Evolutionary conservation across 2,113 vertebrate genomes (phyloP).

Genomic region (Xyliphius kryptos): DNA sequence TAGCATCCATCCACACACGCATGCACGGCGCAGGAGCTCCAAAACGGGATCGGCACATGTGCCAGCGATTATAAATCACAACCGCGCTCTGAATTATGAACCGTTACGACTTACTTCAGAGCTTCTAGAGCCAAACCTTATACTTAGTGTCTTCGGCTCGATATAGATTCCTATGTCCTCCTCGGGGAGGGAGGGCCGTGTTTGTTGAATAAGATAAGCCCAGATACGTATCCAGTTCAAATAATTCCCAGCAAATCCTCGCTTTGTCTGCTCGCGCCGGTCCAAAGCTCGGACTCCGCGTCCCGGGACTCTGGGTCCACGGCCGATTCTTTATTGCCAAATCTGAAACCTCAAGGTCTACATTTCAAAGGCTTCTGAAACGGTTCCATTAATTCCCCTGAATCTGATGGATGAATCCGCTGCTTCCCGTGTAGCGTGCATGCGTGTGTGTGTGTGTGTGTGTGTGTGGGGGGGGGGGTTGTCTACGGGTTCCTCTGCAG

Average conservation of each 20-base stretch:
- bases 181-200: slow-evolving; percentile 7
- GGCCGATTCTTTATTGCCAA: slow-evolving; percentile 9
- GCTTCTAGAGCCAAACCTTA: slow-evolving; percentile 19
- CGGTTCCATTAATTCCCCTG: slow-evolving; percentile 15
- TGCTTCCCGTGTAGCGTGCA: slow-evolving; percentile 20
- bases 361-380: slow-evolving; percentile 24
- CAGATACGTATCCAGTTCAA: slow-evolving; percentile 2
- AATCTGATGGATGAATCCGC: slow-evolving; percentile 25
- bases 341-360: slow-evolving; percentile 7
- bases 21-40: slow-evolving; percentile 34
- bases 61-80: slow-evolving; percentile 30
- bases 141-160: slow-evolving; percentile 8
- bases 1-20: not conserved
- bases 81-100: slow-evolving; percentile 17
- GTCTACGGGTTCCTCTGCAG: too few relatives aligned
- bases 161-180: slow-evolving; percentile 20
- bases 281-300: not conserved
- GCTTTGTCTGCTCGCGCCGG: not conserved
- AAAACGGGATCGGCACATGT: slow-evolving; percentile 65
- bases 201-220: slow-evolving; percentile 14
- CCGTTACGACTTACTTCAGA: slow-evolving; percentile 6
- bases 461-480: too few relatives aligned
- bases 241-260: slow-evolving; percentile 21
- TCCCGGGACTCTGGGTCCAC: not conserved
- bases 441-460: slow-evolving; percentile 7